A percentile compares a stretch with the other conserved stretches of the same genome.
Evolutionary conservation across 2,113 vertebrate genomes (phyloP).

Genomic region (Brachionichthys hirsutus): DNA sequence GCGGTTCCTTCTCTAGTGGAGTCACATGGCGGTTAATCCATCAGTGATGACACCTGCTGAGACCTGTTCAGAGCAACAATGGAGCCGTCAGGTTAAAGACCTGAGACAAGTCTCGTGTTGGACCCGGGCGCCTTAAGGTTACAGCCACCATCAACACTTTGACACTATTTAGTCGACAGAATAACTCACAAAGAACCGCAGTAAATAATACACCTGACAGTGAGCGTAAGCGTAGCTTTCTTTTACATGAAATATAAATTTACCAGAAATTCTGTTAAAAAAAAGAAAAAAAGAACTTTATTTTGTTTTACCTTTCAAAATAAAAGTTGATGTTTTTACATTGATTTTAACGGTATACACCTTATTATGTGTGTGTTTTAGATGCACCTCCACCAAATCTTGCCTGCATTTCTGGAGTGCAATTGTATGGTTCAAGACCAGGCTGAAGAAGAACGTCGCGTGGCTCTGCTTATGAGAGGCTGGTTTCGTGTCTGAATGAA

Average conservation of each 20-base stretch:
- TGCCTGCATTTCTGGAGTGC: conserved; percentile 36
- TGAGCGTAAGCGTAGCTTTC: no score
- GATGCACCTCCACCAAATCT: conserved; percentile 12
- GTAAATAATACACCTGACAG: no score
- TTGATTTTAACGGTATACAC: conserved; percentile 1
- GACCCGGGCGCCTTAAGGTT: not conserved
- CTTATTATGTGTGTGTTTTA: no score
- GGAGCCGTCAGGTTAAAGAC: conserved; percentile 26
- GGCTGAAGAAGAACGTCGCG: conserved; percentile 25
- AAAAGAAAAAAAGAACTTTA: no score
- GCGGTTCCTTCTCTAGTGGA: conserved; percentile 12
- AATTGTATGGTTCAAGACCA: conserved; percentile 31
- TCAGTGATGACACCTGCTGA: conserved; percentile 27
- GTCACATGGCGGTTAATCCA: conserved; percentile 48
- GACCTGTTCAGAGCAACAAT: conserved; percentile 32
- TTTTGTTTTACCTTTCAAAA: conserved; percentile 5
- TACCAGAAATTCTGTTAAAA: no score
- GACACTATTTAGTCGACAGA: conserved; percentile 1
- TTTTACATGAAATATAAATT: no score
- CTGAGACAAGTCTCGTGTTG: no score
- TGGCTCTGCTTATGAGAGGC: conserved; percentile 34
- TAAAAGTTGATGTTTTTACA: conserved; percentile 1
- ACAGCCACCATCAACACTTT: not conserved
- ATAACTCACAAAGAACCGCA: not conserved
- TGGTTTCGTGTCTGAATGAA: conserved; percentile 63